Conservation (phyloP, 2,888 invertebrate species). For the Thera britannica region DNA sequence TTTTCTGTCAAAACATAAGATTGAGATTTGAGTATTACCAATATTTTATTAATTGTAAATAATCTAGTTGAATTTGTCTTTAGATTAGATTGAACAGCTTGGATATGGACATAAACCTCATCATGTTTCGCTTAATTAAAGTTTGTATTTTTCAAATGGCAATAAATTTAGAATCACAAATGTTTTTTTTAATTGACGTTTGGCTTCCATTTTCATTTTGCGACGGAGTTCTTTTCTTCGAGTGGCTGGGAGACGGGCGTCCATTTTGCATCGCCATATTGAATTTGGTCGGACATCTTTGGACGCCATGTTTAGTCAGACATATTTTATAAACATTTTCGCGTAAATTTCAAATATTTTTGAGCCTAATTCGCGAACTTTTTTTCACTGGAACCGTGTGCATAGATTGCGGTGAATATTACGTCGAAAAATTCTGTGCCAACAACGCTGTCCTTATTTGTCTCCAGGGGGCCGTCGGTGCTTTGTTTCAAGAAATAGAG, state of each 20-base stretch:
- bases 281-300: conserved; percentile 87
- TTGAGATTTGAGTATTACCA: no score
- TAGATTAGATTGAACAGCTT: no score
- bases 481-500: conserved; percentile 84
- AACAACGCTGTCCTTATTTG: conserved; percentile 76
- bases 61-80: no score
- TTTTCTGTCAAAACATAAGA: no score
- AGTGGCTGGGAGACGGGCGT: conserved; percentile 70
- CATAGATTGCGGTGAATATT: conserved; percentile 70
- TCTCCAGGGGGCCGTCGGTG: conserved; percentile 77
- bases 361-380: conserved; percentile 78
- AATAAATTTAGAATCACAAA: conserved; percentile 44
- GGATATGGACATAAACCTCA: no score
- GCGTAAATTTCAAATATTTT: conserved; percentile 86
- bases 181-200: conserved; percentile 48
- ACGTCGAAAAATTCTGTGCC: conserved; percentile 72
- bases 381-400: conserved; percentile 78
- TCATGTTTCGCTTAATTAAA: not conserved
- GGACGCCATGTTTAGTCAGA: conserved; percentile 90
- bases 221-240: conserved; percentile 55
- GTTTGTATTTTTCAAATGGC: conserved; percentile 44
- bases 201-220: conserved; percentile 60
- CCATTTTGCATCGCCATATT: conserved; percentile 86
- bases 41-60: no score
- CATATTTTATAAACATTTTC: conserved; percentile 90